Percentiles rank a stretch among this genome's conserved stretches.
Evolutionary conservation across 2,797 vertebrate genomes (phyloP).

Genomic region (Xerus rutilus): DNA sequence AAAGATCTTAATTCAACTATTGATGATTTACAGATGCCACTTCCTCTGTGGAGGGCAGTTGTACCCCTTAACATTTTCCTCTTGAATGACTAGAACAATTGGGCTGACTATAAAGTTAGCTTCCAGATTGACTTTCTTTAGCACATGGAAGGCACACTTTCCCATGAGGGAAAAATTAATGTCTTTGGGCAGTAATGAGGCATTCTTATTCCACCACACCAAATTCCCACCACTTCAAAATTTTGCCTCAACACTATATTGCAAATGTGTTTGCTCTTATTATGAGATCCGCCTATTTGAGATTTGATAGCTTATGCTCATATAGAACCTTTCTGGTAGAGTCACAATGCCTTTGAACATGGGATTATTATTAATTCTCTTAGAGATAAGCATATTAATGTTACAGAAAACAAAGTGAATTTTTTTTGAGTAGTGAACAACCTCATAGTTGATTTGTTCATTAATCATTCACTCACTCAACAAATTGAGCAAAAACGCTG

Average conservation of each 20-base stretch:
- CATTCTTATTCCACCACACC: neutral
- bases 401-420: slow-evolving; percentile 11
- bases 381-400: slow-evolving; percentile 18
- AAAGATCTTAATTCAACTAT: neutral
- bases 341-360: slow-evolving; percentile 39
- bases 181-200: neutral
- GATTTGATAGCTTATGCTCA: neutral
- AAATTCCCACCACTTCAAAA: neutral
- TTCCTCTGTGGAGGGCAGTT: neutral
- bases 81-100: neutral
- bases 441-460: neutral
- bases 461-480: neutral
- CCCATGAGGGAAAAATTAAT: neutral
- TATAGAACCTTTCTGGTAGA: neutral
- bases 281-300: neutral
- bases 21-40: neutral
- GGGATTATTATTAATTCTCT: slow-evolving; percentile 39
- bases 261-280: neutral
- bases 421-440: neutral
- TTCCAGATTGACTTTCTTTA: neutral
- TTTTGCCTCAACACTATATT: neutral
- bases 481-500: neutral
- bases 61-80: neutral
- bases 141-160: neutral
- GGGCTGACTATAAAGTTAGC: neutral